phyloP scores from a whole-genome alignment of 2,113 vertebrate species.

The Podilymbus podiceps region DNA sequence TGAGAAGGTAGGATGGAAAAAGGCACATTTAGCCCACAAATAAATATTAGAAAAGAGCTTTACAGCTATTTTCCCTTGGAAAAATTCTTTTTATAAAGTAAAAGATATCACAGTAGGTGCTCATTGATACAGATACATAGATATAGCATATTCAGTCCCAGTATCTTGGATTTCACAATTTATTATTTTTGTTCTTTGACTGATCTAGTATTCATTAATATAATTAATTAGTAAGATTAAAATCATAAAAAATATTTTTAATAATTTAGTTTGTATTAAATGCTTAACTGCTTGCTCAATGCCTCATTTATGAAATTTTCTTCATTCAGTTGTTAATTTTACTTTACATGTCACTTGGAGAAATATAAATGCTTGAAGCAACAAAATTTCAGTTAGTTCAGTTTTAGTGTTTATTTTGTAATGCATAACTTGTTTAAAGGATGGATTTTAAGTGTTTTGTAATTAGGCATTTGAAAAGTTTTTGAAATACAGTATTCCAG shows the following conservation, averaged over 20 bases:
- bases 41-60: not conserved
- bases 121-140: not conserved
- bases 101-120: not conserved
- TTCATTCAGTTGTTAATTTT: not conserved
- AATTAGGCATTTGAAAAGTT: not conserved
- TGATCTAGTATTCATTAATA: not conserved
- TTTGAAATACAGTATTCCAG: slow-evolving; percentile 1
- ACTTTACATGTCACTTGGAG: not conserved
- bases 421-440: not conserved
- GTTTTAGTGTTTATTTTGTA: not conserved
- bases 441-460: not conserved
- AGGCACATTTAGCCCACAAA: not conserved
- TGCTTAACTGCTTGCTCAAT: not conserved
- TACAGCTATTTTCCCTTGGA: not conserved
- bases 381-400: not conserved
- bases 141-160: not conserved
- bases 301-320: not conserved
- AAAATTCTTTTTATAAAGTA: not conserved
- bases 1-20: not conserved
- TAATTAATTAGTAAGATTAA: slow-evolving; percentile 2
- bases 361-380: not conserved
- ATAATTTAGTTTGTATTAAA: slow-evolving; percentile 6
- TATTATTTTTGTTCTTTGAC: not conserved
- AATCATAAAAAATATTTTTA: not conserved
- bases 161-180: not conserved